Base-by-base conservation (phyloP, 2,888 invertebrate species). In the Mermis nigrescens region DNA sequence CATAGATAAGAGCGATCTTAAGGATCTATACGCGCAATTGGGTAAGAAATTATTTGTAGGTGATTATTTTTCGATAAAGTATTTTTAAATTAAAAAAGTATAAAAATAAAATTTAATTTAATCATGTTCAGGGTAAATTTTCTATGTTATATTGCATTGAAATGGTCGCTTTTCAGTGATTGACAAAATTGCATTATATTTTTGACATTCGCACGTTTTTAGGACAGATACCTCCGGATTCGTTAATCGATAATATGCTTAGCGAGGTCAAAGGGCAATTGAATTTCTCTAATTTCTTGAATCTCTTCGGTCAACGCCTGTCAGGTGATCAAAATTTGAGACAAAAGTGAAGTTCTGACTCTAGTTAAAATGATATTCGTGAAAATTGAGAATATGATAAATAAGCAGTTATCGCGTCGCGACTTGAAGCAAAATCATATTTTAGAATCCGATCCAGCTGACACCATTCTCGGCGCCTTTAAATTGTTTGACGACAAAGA, bases 381-480 rank as follows among this genome's bases (percentile, higher is more conserved):
- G n/a, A n/a, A n/a, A n/a, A n/a, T n/a, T n/a, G n/a, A n/a, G n/a
- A n/a, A n/a, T n/a, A n/a, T n/a, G n/a, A n/a, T n/a, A n/a, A n/a
- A n/a, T n/a, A n/a, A n/a, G n/a, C n/a, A n/a, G n/a, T n/a, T n/a
- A n/a, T n/a, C n/a, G n/a, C 7, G 4, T 54, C 7, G 27, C 4
- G 19, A 28, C 7, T 4, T 28, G 4, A 54, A 7, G 22, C 19
- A 29, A 28, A 29, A 26, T 29, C 4, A 27, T 32, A 55, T 62
- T 64, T 59, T 65, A 76, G 77, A 77, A 63, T 77, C 77, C 57
- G 78, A 78, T 66, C 75, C 77, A 59, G 77, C 78, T 63, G 71
- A 73, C 58, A 74, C 76, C 48, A 71, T 78, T 63, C 70, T 73
- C 63, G 75, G 76, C 64, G 77, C 78, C 59, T 78, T 78, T 69